Evolutionary conservation across 2,113 vertebrate species (phyloP).

Genomic region (Grammomys dolichurus): DNA sequence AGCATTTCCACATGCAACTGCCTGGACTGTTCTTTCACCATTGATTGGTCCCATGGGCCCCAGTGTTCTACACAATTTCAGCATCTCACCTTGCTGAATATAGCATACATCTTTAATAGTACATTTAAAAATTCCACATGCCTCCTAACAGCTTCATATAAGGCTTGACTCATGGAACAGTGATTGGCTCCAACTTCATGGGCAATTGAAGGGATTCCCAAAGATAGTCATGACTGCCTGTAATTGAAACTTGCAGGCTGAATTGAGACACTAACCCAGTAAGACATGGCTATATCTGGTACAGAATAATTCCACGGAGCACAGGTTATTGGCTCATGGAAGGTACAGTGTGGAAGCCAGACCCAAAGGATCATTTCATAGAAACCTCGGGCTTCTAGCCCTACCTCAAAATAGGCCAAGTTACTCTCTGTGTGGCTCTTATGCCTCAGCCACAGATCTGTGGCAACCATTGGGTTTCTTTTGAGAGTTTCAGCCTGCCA

Average conservation of each 20-base stretch:
- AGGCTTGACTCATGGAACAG: background rate
- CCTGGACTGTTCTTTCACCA: background rate
- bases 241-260: background rate
- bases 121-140: background rate
- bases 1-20: background rate
- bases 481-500: background rate
- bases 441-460: background rate
- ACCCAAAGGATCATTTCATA: background rate
- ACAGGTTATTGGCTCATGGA: background rate
- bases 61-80: background rate
- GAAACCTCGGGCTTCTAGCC: background rate
- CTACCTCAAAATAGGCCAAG: background rate
- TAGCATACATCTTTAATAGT: background rate
- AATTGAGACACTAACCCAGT: background rate
- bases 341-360: background rate
- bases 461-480: background rate
- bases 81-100: conserved; percentile 14
- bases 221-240: conserved; percentile 4
- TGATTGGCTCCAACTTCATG: conserved; percentile 45
- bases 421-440: background rate
- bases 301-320: background rate
- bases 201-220: background rate
- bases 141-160: background rate
- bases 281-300: background rate
- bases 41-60: background rate